A percentile compares a stretch with the other conserved stretches of the same genome.
phyloP scores from a whole-genome alignment of 2,113 vertebrate species.

The Proteles cristata region DNA sequence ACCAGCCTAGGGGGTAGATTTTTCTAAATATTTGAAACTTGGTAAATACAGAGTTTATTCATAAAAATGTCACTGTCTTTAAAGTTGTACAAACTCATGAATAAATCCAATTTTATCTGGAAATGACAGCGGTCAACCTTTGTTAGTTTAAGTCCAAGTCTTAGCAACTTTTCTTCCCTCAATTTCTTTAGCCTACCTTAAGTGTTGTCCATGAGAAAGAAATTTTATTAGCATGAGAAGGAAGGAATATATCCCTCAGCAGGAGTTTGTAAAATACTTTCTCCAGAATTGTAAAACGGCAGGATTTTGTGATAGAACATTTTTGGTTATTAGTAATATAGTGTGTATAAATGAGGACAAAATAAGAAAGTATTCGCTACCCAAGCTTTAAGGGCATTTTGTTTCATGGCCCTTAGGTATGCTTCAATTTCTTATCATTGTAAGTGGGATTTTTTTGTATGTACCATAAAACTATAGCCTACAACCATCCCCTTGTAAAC shows the following conservation, averaged over 20 bases:
- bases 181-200: not conserved
- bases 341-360: constrained; percentile 83
- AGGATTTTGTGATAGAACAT: constrained; percentile 73
- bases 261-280: constrained; percentile 36
- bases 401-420: constrained; percentile 75
- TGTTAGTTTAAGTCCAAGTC: not conserved
- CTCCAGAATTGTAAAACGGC: constrained; percentile 74
- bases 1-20: constrained; percentile 19
- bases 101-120: constrained; percentile 66
- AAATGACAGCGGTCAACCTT: constrained; percentile 56
- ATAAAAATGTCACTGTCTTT: constrained; percentile 67
- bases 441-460: constrained; percentile 81
- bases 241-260: not conserved
- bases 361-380: constrained; percentile 86
- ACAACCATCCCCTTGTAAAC: constrained; percentile 76
- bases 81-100: constrained; percentile 71
- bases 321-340: constrained; percentile 82
- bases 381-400: constrained; percentile 79
- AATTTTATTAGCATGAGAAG: not conserved
- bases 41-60: constrained; percentile 64
- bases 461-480: constrained; percentile 78
- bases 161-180: not conserved
- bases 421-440: constrained; percentile 75
- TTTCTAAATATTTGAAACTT: constrained; percentile 69
- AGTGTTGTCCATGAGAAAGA: not conserved